These are phyloP conservation scores for Carassius gibelio DNA, from an alignment of 2,113 vertebrate genomes.

Conservation along the genomic window DNA sequence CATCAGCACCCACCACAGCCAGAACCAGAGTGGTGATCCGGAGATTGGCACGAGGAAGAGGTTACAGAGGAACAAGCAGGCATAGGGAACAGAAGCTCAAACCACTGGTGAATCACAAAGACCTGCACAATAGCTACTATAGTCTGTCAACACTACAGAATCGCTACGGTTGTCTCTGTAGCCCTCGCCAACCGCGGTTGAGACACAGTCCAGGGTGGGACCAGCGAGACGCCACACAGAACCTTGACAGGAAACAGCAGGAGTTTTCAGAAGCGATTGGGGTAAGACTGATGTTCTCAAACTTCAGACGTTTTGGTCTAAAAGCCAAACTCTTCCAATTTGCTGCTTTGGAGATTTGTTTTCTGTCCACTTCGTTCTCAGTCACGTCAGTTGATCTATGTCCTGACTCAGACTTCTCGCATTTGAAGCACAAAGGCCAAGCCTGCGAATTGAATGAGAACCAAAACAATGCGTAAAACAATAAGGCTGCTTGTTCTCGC, in stretches of 20 bases:
- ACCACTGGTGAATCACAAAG: neutral
- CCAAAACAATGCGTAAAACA: neutral
- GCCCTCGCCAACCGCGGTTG: neutral
- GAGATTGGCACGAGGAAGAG: neutral
- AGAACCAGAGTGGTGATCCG: conserved; percentile 32
- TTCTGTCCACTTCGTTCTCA: neutral
- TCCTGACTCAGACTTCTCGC: neutral
- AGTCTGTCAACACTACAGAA: neutral
- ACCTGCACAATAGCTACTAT: neutral
- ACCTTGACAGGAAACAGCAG: neutral
- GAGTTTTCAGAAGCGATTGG: conserved; percentile 12
- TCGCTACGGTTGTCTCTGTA: conserved; percentile 1
- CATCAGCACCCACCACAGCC: conserved; percentile 1
- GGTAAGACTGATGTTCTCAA: conserved; percentile 34
- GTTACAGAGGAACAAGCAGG: neutral
- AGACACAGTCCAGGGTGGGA: neutral
- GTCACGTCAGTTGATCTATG: neutral
- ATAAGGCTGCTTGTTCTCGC: neutral
- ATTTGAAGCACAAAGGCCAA: neutral
- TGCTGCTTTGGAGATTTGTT: neutral
- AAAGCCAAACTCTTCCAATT: neutral
- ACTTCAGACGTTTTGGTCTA: neutral
- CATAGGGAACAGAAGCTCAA: conserved; percentile 10
- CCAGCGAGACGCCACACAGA: neutral
- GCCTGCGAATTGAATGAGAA: neutral